Percentiles rank a stretch among this genome's conserved stretches.
These are phyloP conservation scores for Cyprinella venusta DNA, from an alignment of 2,797 vertebrate species.

Conservation along the genomic window DNA sequence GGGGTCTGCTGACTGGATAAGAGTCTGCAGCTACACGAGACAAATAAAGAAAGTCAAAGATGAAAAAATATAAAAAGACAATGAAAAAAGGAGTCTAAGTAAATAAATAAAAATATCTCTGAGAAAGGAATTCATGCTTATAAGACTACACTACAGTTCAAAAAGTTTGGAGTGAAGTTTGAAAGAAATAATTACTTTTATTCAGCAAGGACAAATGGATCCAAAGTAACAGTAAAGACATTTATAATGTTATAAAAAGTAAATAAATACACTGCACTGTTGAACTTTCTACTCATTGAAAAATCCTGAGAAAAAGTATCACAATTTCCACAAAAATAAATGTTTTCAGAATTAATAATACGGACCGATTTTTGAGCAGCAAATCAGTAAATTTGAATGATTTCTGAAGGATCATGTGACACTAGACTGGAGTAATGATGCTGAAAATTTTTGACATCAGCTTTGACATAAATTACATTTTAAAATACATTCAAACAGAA, in stretches of 20 bases:
- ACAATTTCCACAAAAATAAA: not conserved
- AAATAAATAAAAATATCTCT: not conserved
- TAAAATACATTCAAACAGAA: not conserved
- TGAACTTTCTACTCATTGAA: not conserved
- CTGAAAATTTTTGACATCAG: not conserved
- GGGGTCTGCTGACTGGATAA: conserved; percentile 94
- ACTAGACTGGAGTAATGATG: not conserved
- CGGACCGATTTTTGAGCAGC: not conserved
- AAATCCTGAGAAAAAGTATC: not conserved
- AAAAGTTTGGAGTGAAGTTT: not conserved
- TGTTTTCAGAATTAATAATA: not conserved
- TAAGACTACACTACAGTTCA: not conserved
- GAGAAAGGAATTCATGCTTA: not conserved
- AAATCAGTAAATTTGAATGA: not conserved
- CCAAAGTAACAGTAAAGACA: not conserved
- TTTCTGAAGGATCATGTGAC: not conserved
- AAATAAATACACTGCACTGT: no score
- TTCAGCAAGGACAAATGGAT: not conserved
- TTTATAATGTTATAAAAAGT: not conserved
- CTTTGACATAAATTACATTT: not conserved
- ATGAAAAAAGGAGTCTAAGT: no score
- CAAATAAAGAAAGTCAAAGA: not conserved
- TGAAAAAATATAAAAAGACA: not conserved
- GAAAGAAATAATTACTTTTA: not conserved
- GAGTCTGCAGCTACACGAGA: conserved; percentile 86